A percentile compares a stretch with the other conserved stretches of the same genome.
These are phyloP conservation scores for Pogonomyrmex californicus DNA, from an alignment of 1,140 invertebrate species.

Conservation along the genomic window DNA sequence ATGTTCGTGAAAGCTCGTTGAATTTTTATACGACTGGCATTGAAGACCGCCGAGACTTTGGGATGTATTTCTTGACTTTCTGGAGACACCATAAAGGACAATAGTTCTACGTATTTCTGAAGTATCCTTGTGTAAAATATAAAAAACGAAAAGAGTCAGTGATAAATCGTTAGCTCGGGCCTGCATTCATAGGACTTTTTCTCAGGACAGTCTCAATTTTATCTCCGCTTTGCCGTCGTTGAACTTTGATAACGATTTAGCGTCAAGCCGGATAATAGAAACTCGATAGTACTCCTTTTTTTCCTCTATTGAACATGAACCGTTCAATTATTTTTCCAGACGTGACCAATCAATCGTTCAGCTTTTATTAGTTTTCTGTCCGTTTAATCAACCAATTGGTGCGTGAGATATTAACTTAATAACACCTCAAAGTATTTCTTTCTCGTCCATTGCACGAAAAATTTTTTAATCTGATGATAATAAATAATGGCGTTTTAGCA, in stretches of 20 bases:
- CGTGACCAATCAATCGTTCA: slow-evolving; percentile 9
- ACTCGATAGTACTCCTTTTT: slow-evolving; percentile 41
- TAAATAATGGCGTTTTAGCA: background rate
- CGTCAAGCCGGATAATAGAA: slow-evolving; percentile 29
- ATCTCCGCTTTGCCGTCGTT: slow-evolving; percentile 20
- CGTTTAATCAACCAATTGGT: slow-evolving; percentile 7
- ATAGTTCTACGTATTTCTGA: slow-evolving; percentile 60
- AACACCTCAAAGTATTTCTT: background rate
- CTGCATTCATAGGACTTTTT: slow-evolving; percentile 69
- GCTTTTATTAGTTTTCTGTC: background rate
- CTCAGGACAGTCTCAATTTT: slow-evolving; percentile 43
- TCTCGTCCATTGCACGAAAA: background rate
- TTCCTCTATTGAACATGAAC: slow-evolving; percentile 11
- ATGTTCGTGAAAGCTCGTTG: slow-evolving; percentile 41
- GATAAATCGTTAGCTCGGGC: slow-evolving; percentile 73
- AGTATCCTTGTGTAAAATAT: slow-evolving; percentile 56
- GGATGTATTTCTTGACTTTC: slow-evolving; percentile 16
- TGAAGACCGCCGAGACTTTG: slow-evolving; percentile 26
- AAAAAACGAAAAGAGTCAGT: slow-evolving; percentile 33
- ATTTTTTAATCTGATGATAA: background rate
- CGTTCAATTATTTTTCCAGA: slow-evolving; percentile 39
- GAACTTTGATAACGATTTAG: slow-evolving; percentile 61
- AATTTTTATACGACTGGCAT: slow-evolving; percentile 60
- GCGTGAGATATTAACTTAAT: background rate
- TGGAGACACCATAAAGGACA: slow-evolving; percentile 14